Evolutionary conservation across 2,888 invertebrate genomes (phyloP), one percentile per base, ranked within the genome.

Genomic region (Hydropsyche betteni): DNA sequence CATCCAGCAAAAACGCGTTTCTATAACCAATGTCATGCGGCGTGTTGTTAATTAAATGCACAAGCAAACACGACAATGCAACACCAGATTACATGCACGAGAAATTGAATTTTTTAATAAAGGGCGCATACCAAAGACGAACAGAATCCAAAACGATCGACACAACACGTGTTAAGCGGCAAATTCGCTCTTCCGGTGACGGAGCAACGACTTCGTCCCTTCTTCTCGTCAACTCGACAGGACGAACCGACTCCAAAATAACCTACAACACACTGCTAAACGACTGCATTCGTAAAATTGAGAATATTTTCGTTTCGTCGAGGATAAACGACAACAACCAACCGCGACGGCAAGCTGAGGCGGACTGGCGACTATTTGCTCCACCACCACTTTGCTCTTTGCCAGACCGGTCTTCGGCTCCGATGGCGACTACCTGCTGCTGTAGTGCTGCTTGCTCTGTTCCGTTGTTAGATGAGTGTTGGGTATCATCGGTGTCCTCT

Each of bases 381-480:
- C 16, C 58, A 24, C 44, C 44, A 44, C 44, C 14, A 14, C 53
- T 8, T 16, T 8, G 12, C 12, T 14, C 16, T 16, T 14, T 4
- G 44, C 10, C 44, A 10, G 44, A 58, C 58, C 58, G 58, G 58
- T 58, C 58, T 58, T 58, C 24, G 14, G 14, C 53, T n/a, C 53
- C 16, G 44, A 8, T 44, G 44, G 44, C 16, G 58, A 24, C 5
- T 58, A 58, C 58, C 58, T 58, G 58, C 14, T 58, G 58, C 58
- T 53, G 5, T 2, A 2, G n/a, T 58, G 58, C 8, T 58, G 58
- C 24, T 16, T 24, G 14, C 24, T 58, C 58, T 4, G 44, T 16
- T 16, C 8, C 16, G 53, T 16, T 8, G 16, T 14, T 24, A 5
- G 16, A 8, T 58, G 58, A 8, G 58, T 58, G 8, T 53, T 16